Conservation (phyloP, 2,888 invertebrate genomes). For the Aphrophora alni region DNA sequence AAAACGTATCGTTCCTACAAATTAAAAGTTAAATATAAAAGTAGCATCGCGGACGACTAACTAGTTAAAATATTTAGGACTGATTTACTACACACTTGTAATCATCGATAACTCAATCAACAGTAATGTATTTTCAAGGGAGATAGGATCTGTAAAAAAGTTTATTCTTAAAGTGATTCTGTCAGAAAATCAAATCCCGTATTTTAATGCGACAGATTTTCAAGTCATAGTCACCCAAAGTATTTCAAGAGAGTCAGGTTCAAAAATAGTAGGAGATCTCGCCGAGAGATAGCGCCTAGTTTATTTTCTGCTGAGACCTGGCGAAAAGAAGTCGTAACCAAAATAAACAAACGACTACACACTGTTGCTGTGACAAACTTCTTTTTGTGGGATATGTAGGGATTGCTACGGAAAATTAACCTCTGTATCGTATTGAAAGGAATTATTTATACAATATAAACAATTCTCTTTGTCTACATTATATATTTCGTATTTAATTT, state of each 20-base stretch:
- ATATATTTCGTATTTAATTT: too few species aligned
- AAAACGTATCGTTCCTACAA: neutral
- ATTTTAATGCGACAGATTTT: neutral
- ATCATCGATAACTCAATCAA: neutral
- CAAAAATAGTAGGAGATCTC: slow-evolving; percentile 38
- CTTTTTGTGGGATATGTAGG: neutral
- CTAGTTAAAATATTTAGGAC: neutral
- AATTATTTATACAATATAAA: too few species aligned
- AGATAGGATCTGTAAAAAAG: neutral
- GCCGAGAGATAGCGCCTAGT: slow-evolving; percentile 32
- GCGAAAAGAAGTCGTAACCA: slow-evolving; percentile 25
- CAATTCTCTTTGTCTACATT: too few species aligned
- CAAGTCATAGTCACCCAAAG: neutral
- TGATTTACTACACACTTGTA: neutral
- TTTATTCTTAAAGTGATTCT: neutral
- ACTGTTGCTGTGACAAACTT: neutral
- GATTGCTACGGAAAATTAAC: neutral
- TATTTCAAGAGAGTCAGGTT: neutral
- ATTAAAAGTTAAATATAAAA: too few species aligned
- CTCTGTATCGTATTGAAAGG: neutral
- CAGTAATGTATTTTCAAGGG: neutral
- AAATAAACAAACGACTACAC: slow-evolving; percentile 28
- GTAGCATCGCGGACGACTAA: too few species aligned
- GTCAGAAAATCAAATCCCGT: neutral
- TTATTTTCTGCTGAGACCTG: slow-evolving; percentile 38